These are phyloP conservation scores for Callochromis pleurospilus DNA, from an alignment of 2,113 vertebrate species.

Conservation along the genomic window DNA sequence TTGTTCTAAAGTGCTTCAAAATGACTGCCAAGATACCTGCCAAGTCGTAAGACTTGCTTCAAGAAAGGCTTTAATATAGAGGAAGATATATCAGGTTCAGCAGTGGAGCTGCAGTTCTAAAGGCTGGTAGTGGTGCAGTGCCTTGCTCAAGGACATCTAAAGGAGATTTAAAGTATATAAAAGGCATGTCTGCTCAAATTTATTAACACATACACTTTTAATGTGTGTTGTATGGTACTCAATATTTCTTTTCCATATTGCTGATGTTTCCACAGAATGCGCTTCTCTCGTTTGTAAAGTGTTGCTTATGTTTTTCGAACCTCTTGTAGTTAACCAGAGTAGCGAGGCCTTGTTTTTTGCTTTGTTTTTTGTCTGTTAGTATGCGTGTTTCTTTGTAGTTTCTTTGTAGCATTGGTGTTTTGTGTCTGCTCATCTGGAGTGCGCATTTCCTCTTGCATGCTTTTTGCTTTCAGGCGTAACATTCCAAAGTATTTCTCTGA, in stretches of 20 bases:
- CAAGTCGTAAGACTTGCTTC: not conserved
- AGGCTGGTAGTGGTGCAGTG: not conserved
- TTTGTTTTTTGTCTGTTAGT: not conserved
- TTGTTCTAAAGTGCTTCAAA: not conserved
- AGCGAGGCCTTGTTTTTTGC: not conserved
- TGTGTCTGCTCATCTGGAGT: not conserved
- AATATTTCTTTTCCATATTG: not conserved
- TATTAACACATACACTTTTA: not conserved
- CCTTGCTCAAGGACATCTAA: not conserved
- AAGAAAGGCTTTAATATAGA: not conserved
- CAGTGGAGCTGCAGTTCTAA: not conserved
- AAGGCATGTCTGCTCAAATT: not conserved
- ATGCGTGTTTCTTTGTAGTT: not conserved
- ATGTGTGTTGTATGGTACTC: not conserved
- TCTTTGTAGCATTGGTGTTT: not conserved
- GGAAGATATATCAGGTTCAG: not conserved
- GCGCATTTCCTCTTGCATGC: not conserved
- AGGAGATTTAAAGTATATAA: not conserved
- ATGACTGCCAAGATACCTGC: not conserved
- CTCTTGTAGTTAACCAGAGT: constrained; percentile 13
- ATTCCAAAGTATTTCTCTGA: not conserved
- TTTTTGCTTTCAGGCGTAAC: not conserved
- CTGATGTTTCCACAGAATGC: not conserved
- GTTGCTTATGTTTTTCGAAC: constrained; percentile 9
- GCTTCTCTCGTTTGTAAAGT: not conserved